Evolutionary conservation across 2,888 invertebrate genomes (phyloP).

Genomic region (Atethmia centrago): DNA sequence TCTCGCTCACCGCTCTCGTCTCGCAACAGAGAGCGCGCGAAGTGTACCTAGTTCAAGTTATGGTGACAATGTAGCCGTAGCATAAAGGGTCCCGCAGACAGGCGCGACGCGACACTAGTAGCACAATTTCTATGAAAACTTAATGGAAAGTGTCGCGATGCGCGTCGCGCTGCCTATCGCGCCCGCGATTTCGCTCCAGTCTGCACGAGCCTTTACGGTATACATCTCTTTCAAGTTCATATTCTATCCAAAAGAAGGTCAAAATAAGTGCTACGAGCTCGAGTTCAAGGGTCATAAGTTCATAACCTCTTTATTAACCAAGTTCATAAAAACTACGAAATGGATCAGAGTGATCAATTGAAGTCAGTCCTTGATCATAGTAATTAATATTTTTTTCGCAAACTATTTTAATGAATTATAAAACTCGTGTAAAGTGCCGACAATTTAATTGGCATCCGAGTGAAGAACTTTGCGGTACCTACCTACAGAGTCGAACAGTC

Average conservation of each 20-base stretch:
- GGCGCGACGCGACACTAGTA: too few species aligned
- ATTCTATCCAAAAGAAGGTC: slow-evolving; percentile 36
- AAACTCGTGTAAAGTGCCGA: slow-evolving; percentile 14
- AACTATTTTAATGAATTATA: slow-evolving; percentile 15
- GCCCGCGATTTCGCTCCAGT: too few species aligned
- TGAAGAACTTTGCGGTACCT: slow-evolving; percentile 43
- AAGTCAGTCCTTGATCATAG: neutral
- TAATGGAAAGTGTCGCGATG: too few species aligned
- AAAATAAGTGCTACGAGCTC: slow-evolving; percentile 35
- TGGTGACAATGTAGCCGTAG: too few species aligned
- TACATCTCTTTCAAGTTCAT: slow-evolving; percentile 23
- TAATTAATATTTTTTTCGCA: neutral
- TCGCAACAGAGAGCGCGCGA: too few species aligned
- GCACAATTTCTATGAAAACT: too few species aligned
- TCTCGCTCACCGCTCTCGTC: too few species aligned
- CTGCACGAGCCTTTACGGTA: too few species aligned
- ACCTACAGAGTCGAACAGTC: slow-evolving; percentile 8
- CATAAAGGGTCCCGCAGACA: too few species aligned
- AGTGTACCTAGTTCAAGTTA: too few species aligned
- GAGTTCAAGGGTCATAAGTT: slow-evolving; percentile 21
- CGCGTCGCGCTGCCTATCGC: too few species aligned
- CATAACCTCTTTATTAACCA: neutral
- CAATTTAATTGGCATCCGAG: slow-evolving; percentile 58
- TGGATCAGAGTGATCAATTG: slow-evolving; percentile 14
- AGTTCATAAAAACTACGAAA: slow-evolving; percentile 9